Percentiles rank a stretch among this genome's conserved stretches.
phyloP scores from a whole-genome alignment of 2,797 vertebrate genomes.

The Anniella stebbinsi region DNA sequence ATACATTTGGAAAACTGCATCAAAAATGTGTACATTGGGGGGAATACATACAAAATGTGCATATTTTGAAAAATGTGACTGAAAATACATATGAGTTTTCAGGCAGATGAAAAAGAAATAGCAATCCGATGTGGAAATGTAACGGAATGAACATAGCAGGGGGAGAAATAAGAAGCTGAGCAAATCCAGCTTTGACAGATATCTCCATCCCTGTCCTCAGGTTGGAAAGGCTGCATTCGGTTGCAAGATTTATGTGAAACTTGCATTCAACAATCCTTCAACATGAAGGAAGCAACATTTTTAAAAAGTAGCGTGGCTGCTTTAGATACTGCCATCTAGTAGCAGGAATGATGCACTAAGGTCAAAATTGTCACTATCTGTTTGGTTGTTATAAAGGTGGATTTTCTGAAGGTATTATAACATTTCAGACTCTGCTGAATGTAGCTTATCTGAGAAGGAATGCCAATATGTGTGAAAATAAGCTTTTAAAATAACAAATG shows the following conservation, averaged over 20 bases:
- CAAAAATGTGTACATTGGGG: too few relatives aligned
- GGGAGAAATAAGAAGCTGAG: too few relatives aligned
- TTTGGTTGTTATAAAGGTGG: not conserved
- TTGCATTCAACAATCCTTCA: not conserved
- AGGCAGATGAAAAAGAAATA: too few relatives aligned
- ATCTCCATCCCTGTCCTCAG: too few relatives aligned
- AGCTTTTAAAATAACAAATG: not conserved
- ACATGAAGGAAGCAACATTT: not conserved
- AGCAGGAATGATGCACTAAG: not conserved
- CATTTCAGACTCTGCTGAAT: not conserved
- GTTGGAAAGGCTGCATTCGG: not conserved
- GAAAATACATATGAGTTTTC: too few relatives aligned
- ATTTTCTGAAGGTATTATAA: not conserved
- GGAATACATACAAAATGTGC: too few relatives aligned
- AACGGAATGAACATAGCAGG: too few relatives aligned
- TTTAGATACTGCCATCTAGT: not conserved
- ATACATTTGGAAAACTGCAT: too few relatives aligned
- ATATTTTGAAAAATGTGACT: too few relatives aligned
- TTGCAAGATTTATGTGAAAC: not conserved
- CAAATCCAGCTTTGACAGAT: too few relatives aligned
- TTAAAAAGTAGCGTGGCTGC: not conserved
- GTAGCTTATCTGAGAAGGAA: not conserved
- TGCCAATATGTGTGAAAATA: not conserved
- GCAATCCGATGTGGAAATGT: too few relatives aligned
- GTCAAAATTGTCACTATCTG: not conserved